phyloP scores from a whole-genome alignment of 2,797 vertebrate species.

The Naso thynnoides region DNA sequence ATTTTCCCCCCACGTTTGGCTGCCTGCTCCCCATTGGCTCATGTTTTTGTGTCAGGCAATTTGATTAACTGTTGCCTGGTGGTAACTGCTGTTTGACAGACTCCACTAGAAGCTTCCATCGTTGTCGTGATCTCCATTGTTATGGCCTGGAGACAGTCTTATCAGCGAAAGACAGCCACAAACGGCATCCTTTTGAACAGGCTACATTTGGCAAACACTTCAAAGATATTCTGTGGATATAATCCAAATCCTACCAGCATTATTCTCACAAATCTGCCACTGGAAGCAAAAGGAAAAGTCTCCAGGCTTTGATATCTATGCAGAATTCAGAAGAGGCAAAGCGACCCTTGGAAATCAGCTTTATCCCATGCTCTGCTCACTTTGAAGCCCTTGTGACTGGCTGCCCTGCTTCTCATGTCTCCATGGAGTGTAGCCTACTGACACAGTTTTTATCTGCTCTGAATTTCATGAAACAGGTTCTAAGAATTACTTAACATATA shows the following conservation, averaged over 20 bases:
- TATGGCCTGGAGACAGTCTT: slow-evolving; percentile 54
- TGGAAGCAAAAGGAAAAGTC: slow-evolving; percentile 23
- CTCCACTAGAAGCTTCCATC: slow-evolving; percentile 56
- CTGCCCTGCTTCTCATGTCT: slow-evolving; percentile 69
- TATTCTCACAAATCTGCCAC: slow-evolving; percentile 32
- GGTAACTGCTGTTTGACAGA: slow-evolving; percentile 48
- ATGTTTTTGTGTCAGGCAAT: slow-evolving; percentile 42
- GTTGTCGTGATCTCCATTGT: slow-evolving; percentile 60
- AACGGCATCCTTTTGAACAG: slow-evolving; percentile 18
- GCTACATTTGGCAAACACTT: slow-evolving; percentile 44
- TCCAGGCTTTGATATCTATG: slow-evolving; percentile 32
- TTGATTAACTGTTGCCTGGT: slow-evolving; percentile 68
- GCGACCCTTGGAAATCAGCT: slow-evolving; percentile 19
- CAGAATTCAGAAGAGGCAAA: slow-evolving; percentile 24
- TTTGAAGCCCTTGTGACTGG: slow-evolving; percentile 39
- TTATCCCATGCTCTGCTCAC: slow-evolving; percentile 23
- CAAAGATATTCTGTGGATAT: slow-evolving; percentile 30
- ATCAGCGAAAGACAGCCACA: slow-evolving; percentile 57
- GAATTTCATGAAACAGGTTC: slow-evolving; percentile 40
- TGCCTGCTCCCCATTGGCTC: slow-evolving; percentile 46
- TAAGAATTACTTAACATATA: slow-evolving; percentile 40
- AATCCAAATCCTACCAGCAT: slow-evolving; percentile 58
- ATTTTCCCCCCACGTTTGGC: slow-evolving; percentile 18
- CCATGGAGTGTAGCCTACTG: slow-evolving; percentile 76
- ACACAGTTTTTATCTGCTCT: slow-evolving; percentile 78